Percentiles rank a stretch among this genome's conserved stretches.
Evolutionary conservation across 2,888 invertebrate genomes (phyloP).

Genomic region (Zygogramma bicolorata): DNA sequence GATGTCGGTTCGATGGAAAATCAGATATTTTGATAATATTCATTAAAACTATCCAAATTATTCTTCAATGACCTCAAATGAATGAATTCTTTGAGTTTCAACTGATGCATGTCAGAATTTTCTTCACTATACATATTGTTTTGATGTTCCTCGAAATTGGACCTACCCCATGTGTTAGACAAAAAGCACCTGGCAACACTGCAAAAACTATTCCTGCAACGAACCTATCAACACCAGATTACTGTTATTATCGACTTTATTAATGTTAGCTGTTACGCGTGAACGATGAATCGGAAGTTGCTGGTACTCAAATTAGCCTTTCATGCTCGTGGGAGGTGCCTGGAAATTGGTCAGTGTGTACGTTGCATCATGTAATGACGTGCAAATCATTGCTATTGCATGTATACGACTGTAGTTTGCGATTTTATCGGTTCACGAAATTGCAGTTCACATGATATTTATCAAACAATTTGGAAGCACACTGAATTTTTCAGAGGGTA

Average conservation of each 20-base stretch:
- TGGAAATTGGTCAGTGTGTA: conserved; percentile 8
- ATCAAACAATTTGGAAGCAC: too few species aligned
- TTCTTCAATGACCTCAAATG: too few species aligned
- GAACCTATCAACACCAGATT: conserved; percentile 39
- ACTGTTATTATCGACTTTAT: conserved; percentile 40
- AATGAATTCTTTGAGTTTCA: too few species aligned
- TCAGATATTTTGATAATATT: too few species aligned
- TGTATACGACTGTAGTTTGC: neutral
- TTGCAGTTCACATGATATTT: neutral
- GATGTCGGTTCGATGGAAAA: too few species aligned
- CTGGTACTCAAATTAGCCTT: conserved; percentile 11
- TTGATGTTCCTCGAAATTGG: too few species aligned
- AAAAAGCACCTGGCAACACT: too few species aligned
- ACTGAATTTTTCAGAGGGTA: too few species aligned
- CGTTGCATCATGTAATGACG: neutral
- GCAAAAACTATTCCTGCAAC: neutral
- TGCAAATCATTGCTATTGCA: neutral
- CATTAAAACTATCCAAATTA: too few species aligned
- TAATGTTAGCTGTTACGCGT: conserved; percentile 20
- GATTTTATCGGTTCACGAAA: neutral
- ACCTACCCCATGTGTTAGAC: too few species aligned
- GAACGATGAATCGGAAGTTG: conserved; percentile 1
- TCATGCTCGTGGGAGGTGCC: conserved; percentile 9
- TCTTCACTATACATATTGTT: too few species aligned
- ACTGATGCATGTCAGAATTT: too few species aligned